Percentiles rank a stretch among this genome's conserved stretches.
Evolutionary conservation across 2,113 vertebrate species (phyloP).

Genomic region (Pelecanus crispus): DNA sequence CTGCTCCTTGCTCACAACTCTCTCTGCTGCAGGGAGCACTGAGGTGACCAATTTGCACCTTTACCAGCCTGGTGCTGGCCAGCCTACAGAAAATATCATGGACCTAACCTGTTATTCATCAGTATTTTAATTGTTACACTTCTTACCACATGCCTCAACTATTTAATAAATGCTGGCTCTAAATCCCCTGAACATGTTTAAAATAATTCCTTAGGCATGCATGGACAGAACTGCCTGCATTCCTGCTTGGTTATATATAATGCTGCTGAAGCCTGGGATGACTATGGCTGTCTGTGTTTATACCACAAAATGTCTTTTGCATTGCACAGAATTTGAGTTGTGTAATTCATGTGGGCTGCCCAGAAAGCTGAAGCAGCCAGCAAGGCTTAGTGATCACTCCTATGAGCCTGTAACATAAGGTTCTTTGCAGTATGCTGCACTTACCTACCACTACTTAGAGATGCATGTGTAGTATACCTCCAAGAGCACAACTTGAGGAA

Average conservation of each 20-base stretch:
- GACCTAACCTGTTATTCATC: background rate
- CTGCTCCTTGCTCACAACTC: accelerated
- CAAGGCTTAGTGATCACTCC: background rate
- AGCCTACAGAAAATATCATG: background rate
- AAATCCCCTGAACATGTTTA: background rate
- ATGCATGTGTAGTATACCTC: background rate
- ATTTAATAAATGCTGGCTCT: background rate
- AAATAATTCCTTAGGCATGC: background rate
- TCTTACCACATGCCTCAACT: background rate
- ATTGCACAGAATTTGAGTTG: background rate
- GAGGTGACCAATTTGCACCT: background rate
- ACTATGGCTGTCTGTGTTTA: background rate
- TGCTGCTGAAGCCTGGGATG: background rate
- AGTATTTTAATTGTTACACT: background rate
- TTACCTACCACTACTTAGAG: no score
- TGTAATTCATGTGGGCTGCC: background rate
- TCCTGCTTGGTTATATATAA: background rate
- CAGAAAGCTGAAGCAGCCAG: background rate
- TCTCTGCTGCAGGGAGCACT: background rate
- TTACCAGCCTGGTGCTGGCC: background rate
- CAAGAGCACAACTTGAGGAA: no score
- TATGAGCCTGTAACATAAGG: background rate
- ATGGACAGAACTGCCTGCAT: background rate
- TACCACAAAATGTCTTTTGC: background rate
- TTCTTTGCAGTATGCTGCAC: background rate